A percentile compares a stretch with the other conserved stretches of the same genome.
Conservation (phyloP, 2,797 vertebrate genomes). For the Pteronotus mesoamericanus region DNA sequence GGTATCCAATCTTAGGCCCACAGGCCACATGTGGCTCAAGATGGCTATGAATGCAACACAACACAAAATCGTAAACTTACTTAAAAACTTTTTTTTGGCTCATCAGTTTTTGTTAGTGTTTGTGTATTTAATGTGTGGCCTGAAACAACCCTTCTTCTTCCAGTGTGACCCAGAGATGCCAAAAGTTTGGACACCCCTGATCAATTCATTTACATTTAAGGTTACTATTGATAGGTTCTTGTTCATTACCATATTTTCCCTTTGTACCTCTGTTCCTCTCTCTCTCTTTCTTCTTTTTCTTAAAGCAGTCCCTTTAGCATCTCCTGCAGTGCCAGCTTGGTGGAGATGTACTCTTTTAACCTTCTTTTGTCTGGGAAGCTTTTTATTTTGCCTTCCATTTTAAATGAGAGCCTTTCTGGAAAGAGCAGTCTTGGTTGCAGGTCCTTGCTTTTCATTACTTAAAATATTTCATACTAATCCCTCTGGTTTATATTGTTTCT, state of each 20-base stretch:
- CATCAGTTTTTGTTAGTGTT: no score
- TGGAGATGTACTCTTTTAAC: not conserved
- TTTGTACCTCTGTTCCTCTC: not conserved
- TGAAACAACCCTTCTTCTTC: no score
- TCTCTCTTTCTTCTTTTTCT: not conserved
- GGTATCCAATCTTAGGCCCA: no score
- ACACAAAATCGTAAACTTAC: no score
- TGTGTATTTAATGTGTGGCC: no score
- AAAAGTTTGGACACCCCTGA: no score
- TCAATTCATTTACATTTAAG: not conserved
- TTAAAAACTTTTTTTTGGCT: no score
- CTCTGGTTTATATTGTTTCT: not conserved
- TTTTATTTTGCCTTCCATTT: not conserved
- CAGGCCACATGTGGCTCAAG: no score
- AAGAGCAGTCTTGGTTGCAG: not conserved
- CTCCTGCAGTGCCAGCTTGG: not conserved
- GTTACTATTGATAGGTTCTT: not conserved
- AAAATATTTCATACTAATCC: not conserved
- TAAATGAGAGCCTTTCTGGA: not conserved
- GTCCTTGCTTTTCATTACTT: not conserved
- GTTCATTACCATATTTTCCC: not conserved
- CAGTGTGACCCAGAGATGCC: no score
- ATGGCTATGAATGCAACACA: no score
- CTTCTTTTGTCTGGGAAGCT: not conserved
- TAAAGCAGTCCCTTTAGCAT: not conserved